Percentiles rank a stretch among this genome's conserved stretches.
Evolutionary conservation across 2,113 vertebrate genomes (phyloP).

Genomic region (Suncus etruscus): DNA sequence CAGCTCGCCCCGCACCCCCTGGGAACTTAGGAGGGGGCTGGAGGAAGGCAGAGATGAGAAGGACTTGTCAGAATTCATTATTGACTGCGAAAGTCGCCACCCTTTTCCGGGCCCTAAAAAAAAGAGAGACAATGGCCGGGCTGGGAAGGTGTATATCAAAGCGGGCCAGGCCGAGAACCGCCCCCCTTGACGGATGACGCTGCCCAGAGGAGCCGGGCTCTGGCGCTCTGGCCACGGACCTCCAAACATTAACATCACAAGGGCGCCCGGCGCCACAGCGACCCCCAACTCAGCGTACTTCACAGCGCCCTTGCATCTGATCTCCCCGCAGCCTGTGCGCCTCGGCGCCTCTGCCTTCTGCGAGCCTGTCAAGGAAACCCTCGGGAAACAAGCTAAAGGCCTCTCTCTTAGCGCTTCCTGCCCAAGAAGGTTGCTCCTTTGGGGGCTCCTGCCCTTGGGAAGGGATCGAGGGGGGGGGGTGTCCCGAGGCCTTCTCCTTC

Average conservation of each 20-base stretch:
- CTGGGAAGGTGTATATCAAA: slow-evolving; percentile 85
- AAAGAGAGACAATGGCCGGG: slow-evolving; percentile 72
- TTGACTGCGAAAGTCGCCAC: slow-evolving; percentile 81
- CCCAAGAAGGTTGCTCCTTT: background rate
- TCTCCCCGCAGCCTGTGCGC: slow-evolving; percentile 68
- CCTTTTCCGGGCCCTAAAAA: slow-evolving; percentile 65
- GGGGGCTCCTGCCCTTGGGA: too few relatives aligned
- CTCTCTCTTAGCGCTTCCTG: too few relatives aligned
- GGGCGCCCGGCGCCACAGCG: slow-evolving; percentile 75
- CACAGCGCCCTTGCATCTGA: slow-evolving; percentile 76
- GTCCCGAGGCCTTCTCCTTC: too few relatives aligned
- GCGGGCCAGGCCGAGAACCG: slow-evolving; percentile 15
- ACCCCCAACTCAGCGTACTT: slow-evolving; percentile 77
- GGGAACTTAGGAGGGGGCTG: slow-evolving; percentile 71
- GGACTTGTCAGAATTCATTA: slow-evolving; percentile 79
- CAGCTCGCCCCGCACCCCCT: slow-evolving; percentile 73
- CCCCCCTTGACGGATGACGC: slow-evolving; percentile 77
- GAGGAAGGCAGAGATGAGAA: slow-evolving; percentile 67
- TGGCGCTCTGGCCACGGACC: slow-evolving; percentile 57
- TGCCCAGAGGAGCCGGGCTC: slow-evolving; percentile 63
- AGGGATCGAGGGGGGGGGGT: too few relatives aligned
- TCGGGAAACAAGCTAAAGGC: too few relatives aligned
- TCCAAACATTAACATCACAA: slow-evolving; percentile 85
- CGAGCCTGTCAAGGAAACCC: background rate
- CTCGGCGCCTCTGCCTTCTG: background rate